Percentiles rank a stretch among this genome's conserved stretches.
phyloP scores from a whole-genome alignment of 1,140 invertebrate species.

The Pomacea maculata region DNA sequence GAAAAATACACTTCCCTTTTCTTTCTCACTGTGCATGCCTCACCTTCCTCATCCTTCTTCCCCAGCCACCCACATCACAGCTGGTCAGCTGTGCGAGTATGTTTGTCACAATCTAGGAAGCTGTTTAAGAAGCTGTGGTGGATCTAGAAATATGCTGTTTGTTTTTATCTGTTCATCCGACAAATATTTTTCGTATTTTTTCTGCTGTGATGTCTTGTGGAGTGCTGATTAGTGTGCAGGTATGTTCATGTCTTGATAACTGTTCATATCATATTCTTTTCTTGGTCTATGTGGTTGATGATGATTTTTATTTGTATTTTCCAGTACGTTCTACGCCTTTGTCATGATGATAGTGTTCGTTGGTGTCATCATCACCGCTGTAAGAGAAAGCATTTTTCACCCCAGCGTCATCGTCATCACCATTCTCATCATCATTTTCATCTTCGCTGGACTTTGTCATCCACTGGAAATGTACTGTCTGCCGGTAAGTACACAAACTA shows the following conservation, averaged over 20 bases:
- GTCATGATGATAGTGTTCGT: conserved; percentile 63
- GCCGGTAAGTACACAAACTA: conserved; percentile 67
- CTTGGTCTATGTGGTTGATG: no score
- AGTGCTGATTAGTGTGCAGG: neutral
- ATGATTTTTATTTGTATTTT: conserved; percentile 20
- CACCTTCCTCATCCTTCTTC: neutral
- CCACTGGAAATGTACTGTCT: conserved; percentile 80
- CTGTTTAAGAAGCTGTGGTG: no score
- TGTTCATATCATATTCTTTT: neutral
- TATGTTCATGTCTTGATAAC: neutral
- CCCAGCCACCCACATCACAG: neutral
- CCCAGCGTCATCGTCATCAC: conserved; percentile 55
- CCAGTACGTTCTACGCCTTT: conserved; percentile 58
- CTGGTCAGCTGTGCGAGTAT: no score
- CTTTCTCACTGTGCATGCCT: neutral
- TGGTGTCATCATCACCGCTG: conserved; percentile 52
- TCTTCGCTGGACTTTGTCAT: conserved; percentile 57
- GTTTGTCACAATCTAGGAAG: no score
- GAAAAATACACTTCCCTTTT: neutral
- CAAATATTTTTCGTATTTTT: neutral
- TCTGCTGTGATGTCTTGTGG: neutral
- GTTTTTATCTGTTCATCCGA: neutral
- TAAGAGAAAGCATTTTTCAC: conserved; percentile 40
- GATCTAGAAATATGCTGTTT: neutral
- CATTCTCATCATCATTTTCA: conserved; percentile 51